Evolutionary conservation across 2,888 invertebrate genomes (phyloP).

Genomic region (Idaea aversata): DNA sequence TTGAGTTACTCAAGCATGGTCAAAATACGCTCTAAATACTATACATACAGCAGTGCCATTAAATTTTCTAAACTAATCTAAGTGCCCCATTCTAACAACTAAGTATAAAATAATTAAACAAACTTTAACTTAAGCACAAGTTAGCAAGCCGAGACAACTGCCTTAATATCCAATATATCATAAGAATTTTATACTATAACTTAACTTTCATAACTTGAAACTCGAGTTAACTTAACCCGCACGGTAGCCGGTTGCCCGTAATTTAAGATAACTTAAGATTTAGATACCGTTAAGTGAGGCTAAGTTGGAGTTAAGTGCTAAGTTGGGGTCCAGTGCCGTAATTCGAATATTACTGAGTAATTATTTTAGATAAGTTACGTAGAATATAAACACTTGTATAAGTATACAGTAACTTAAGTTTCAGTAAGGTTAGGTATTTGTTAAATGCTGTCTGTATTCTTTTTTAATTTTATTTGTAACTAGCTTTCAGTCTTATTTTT

Average conservation of each 20-base stretch:
- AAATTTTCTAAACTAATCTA: too few species aligned
- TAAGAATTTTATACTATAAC: constrained; percentile 47
- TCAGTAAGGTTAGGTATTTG: not conserved
- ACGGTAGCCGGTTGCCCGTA: constrained; percentile 52
- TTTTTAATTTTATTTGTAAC: too few species aligned
- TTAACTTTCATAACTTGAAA: constrained; percentile 53
- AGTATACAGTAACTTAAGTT: not conserved
- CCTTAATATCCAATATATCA: constrained; percentile 45
- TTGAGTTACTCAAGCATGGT: too few species aligned
- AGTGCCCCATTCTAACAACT: constrained; percentile 6
- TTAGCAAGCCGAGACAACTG: constrained; percentile 22
- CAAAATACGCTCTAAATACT: too few species aligned
- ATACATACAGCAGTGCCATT: too few species aligned
- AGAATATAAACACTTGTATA: not conserved
- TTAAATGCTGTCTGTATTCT: not conserved
- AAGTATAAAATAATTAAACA: constrained; percentile 28
- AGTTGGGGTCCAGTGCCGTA: constrained; percentile 43
- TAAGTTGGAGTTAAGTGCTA: constrained; percentile 63
- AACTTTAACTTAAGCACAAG: constrained; percentile 15
- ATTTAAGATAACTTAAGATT: constrained; percentile 66
- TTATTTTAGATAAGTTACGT: not conserved
- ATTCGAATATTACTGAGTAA: constrained; percentile 31
- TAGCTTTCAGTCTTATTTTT: not conserved
- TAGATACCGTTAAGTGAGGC: constrained; percentile 59
- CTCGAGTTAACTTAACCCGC: constrained; percentile 45